Evolutionary conservation across 2,797 vertebrate species (phyloP).

Genomic region (Adrianichthys oophorus): DNA sequence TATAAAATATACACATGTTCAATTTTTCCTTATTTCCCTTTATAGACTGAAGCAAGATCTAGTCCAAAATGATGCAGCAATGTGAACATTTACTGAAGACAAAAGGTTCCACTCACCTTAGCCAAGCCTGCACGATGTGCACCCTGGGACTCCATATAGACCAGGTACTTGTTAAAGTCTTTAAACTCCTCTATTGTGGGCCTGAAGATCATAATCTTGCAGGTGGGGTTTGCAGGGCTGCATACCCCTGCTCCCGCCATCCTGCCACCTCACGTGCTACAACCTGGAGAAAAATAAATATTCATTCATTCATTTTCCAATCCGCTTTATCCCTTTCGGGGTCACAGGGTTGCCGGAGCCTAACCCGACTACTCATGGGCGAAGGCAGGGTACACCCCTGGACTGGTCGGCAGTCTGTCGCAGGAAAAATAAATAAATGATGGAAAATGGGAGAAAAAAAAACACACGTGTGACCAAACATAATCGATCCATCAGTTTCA

Average conservation of each 20-base stretch:
- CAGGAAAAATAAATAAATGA: too few relatives aligned
- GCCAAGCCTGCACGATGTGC: slow-evolving; percentile 95
- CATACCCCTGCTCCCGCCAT: slow-evolving; percentile 85
- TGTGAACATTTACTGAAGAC: not conserved
- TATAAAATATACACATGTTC: too few relatives aligned
- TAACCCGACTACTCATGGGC: too few relatives aligned
- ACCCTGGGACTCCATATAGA: slow-evolving; percentile 95
- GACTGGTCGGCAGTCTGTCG: too few relatives aligned
- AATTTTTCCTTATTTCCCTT: too few relatives aligned
- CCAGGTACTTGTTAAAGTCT: slow-evolving; percentile 94
- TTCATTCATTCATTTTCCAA: too few relatives aligned
- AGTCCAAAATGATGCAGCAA: too few relatives aligned
- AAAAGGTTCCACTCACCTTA: slow-evolving; percentile 79
- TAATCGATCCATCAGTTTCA: not conserved
- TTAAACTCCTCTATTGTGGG: slow-evolving; percentile 94
- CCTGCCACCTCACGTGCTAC: slow-evolving; percentile 61
- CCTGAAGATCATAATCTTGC: slow-evolving; percentile 98
- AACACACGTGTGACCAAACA: too few relatives aligned
- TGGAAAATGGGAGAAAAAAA: not conserved
- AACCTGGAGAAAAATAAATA: slow-evolving; percentile 20
- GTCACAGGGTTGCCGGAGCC: too few relatives aligned
- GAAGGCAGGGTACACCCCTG: too few relatives aligned
- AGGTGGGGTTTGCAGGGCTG: slow-evolving; percentile 86
- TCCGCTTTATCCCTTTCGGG: too few relatives aligned
- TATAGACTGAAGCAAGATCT: too few relatives aligned